phyloP scores from a whole-genome alignment of 2,113 vertebrate species.

The Panthera leo region DNA sequence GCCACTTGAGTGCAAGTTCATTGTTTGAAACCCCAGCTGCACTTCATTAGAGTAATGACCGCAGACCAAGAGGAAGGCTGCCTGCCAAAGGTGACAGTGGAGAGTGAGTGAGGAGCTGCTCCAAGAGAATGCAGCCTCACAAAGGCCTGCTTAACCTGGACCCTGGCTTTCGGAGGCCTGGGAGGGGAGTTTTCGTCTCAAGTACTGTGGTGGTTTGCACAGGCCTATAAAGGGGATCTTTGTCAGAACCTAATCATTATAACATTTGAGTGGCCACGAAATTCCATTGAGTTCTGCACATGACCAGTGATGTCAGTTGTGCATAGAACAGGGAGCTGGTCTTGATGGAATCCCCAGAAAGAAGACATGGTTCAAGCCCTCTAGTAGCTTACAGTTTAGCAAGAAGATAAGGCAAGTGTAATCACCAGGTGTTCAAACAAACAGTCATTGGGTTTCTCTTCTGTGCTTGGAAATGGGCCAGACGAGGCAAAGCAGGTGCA shows the following conservation, averaged over 20 bases:
- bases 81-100: slow-evolving; percentile 71
- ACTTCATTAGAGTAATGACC: slow-evolving; percentile 69
- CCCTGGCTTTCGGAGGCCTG: slow-evolving; percentile 57
- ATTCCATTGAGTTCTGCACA: slow-evolving; percentile 24
- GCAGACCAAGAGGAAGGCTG: slow-evolving; percentile 45
- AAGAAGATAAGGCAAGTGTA: slow-evolving; percentile 33
- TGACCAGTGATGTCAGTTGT: slow-evolving; percentile 43
- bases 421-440: background rate
- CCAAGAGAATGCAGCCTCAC: slow-evolving; percentile 46
- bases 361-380: slow-evolving; percentile 40
- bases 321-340: background rate
- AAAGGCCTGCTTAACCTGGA: slow-evolving; percentile 63
- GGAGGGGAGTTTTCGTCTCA: slow-evolving; percentile 44
- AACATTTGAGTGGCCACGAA: background rate
- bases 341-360: slow-evolving; percentile 10
- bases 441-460: background rate
- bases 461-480: background rate
- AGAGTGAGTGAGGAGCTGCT: slow-evolving; percentile 48
- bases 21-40: slow-evolving; percentile 65
- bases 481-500: background rate
- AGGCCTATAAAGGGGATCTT: slow-evolving; percentile 46
- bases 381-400: slow-evolving; percentile 60
- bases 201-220: slow-evolving; percentile 48
- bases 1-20: slow-evolving; percentile 52
- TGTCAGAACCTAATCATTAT: slow-evolving; percentile 46